Conservation (phyloP, 2,113 vertebrate species). For the Panurus biarmicus region DNA sequence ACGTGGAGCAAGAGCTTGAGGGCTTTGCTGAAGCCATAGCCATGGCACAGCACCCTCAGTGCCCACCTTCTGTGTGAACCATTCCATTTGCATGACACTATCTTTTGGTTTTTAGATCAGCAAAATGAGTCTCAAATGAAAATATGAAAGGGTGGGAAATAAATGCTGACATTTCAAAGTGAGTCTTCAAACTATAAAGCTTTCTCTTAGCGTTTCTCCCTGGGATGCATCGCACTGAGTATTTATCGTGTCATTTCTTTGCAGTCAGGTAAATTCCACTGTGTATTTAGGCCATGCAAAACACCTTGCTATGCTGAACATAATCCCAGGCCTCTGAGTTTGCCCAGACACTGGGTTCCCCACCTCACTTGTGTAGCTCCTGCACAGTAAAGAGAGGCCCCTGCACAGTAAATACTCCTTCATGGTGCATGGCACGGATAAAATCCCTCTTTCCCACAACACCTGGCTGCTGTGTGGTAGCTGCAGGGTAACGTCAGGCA, state of each 20-base stretch:
- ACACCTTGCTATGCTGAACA: not conserved
- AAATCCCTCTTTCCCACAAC: slow-evolving; percentile 28
- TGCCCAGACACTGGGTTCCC: not conserved
- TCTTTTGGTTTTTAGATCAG: not conserved
- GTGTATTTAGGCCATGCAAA: not conserved
- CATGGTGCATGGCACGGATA: slow-evolving; percentile 1
- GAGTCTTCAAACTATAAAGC: not conserved
- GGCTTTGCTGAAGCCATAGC: not conserved
- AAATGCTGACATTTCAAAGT: not conserved
- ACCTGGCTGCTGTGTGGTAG: not conserved
- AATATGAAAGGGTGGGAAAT: not conserved
- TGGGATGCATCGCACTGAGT: not conserved
- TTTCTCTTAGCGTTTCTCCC: not conserved
- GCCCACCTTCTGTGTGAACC: not conserved
- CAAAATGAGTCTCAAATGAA: not conserved
- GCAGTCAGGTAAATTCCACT: not conserved
- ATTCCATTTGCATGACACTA: not conserved
- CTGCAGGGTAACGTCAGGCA: not conserved
- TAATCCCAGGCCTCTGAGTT: not conserved
- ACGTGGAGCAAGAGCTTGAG: not conserved
- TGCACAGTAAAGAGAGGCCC: slow-evolving; percentile 26
- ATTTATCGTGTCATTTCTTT: not conserved
- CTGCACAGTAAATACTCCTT: slow-evolving; percentile 56
- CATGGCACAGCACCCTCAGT: not conserved
- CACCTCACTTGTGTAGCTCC: not conserved